Evolutionary conservation across 2,888 invertebrate species (phyloP).

Genomic region (Germaria angustata): DNA sequence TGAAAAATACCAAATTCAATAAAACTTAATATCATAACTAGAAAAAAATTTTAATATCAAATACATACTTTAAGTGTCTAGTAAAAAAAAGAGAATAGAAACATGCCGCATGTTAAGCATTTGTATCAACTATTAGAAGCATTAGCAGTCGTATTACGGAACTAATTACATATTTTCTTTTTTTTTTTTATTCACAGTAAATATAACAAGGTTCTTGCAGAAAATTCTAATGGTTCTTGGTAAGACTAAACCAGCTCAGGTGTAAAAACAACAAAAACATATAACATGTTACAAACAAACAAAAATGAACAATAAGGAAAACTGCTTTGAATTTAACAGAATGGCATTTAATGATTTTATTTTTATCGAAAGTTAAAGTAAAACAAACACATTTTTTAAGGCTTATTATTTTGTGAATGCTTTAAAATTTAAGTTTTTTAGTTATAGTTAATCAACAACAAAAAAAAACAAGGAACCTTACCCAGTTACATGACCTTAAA

Average conservation of each 20-base stretch:
- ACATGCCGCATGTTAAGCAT: constrained; percentile 31
- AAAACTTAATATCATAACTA: neutral
- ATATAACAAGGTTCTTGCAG: constrained; percentile 84
- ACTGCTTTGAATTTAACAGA: constrained; percentile 49
- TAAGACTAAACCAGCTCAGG: constrained; percentile 85
- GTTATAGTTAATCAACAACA: neutral
- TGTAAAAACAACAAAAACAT: constrained; percentile 80
- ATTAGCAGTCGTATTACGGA: too few species aligned
- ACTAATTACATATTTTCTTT: constrained; percentile 16
- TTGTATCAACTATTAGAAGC: too few species aligned
- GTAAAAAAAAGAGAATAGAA: too few species aligned
- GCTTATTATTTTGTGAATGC: constrained; percentile 45
- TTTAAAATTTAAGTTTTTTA: constrained; percentile 49
- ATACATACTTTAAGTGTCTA: too few species aligned
- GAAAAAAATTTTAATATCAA: too few species aligned
- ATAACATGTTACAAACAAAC: neutral
- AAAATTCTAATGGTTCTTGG: constrained; percentile 88
- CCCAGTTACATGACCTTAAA: constrained; percentile 19
- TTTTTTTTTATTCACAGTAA: constrained; percentile 81
- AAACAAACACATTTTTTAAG: constrained; percentile 10
- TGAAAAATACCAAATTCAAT: too few species aligned
- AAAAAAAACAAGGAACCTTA: neutral
- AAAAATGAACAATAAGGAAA: constrained; percentile 1
- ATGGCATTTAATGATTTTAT: constrained; percentile 62
- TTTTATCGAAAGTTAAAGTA: constrained; percentile 25